A percentile compares a stretch with the other conserved stretches of the same genome.
phyloP scores from a whole-genome alignment of 2,113 vertebrate species.

The Chinchilla lanigera region DNA sequence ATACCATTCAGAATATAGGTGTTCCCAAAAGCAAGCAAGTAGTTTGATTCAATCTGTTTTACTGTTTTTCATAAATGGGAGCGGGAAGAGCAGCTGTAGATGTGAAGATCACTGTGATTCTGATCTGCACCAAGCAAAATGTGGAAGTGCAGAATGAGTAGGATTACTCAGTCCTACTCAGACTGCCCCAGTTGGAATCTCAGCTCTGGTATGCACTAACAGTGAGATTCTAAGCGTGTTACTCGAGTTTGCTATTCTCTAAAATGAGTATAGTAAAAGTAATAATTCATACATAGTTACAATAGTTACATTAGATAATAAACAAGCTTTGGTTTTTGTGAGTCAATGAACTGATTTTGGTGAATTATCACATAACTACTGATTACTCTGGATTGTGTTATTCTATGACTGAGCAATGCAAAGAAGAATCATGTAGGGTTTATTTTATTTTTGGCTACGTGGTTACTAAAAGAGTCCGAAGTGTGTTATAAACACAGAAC shows the following conservation, averaged over 20 bases:
- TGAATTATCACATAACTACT: background rate
- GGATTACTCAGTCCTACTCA: background rate
- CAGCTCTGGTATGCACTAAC: background rate
- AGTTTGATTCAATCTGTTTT: background rate
- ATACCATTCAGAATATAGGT: constrained; percentile 3
- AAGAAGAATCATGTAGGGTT: background rate
- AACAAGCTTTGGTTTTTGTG: background rate
- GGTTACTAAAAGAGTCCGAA: background rate
- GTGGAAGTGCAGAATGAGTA: background rate
- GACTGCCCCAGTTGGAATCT: background rate
- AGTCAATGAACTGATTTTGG: constrained; percentile 23
- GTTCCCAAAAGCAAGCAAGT: background rate
- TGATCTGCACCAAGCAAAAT: background rate
- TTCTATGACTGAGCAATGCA: background rate
- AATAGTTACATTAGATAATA: background rate
- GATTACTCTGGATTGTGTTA: background rate
- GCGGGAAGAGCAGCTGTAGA: background rate
- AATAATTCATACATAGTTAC: background rate
- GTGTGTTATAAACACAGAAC: background rate
- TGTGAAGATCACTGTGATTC: background rate
- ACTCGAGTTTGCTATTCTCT: background rate
- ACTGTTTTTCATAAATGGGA: background rate
- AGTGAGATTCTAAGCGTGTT: background rate
- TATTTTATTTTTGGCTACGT: background rate
- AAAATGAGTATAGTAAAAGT: background rate